Evolutionary conservation across 2,888 invertebrate genomes (phyloP).

Genomic region (Ochlodes sylvanus): DNA sequence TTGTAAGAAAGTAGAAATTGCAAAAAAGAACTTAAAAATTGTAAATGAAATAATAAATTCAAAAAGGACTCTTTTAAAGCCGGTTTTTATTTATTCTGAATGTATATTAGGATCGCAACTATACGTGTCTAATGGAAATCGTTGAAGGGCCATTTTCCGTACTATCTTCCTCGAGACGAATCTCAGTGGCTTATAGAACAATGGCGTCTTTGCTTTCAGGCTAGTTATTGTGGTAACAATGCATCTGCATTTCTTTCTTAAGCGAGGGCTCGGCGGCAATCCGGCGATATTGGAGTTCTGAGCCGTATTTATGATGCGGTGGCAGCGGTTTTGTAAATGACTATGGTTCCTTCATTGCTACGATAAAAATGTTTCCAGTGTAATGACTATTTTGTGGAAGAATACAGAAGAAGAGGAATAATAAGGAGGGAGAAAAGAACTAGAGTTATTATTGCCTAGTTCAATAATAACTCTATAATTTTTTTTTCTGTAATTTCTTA

Average conservation of each 20-base stretch:
- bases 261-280: slow-evolving; percentile 30
- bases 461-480: too few species aligned
- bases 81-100: too few species aligned
- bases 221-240: slow-evolving; percentile 32
- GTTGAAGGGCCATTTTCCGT: slow-evolving; percentile 1
- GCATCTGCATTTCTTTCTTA: slow-evolving; percentile 31
- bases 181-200: slow-evolving; percentile 29
- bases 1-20: too few species aligned
- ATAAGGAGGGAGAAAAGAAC: too few species aligned
- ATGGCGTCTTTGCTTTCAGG: slow-evolving; percentile 27
- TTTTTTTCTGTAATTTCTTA: too few species aligned
- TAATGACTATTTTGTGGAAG: background rate
- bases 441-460: too few species aligned
- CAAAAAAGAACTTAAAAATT: too few species aligned
- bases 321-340: background rate
- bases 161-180: slow-evolving; percentile 10
- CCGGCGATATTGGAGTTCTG: slow-evolving; percentile 27
- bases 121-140: background rate
- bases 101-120: too few species aligned
- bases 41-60: too few species aligned
- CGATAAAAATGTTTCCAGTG: background rate
- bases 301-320: slow-evolving; percentile 13
- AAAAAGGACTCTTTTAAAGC: too few species aligned
- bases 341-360: background rate
- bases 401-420: too few species aligned